Evolutionary conservation across 1,140 invertebrate genomes (phyloP).

Genomic region (Drosophila mojavensis): DNA sequence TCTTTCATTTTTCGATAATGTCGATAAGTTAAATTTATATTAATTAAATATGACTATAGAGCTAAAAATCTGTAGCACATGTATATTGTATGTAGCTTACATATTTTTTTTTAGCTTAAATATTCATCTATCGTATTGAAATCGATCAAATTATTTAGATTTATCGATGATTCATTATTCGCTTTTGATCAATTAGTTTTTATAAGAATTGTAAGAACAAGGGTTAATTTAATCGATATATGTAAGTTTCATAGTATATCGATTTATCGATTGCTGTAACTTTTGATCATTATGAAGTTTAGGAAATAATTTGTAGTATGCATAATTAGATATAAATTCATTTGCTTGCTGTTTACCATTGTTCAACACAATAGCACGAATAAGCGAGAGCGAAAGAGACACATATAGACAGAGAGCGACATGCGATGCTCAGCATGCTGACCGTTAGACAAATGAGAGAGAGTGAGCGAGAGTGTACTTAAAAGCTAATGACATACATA

Average conservation of each 20-base stretch:
- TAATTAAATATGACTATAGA: no score
- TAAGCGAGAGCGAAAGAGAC: no score
- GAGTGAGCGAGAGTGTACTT: slow-evolving; percentile 13
- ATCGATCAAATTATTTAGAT: not conserved
- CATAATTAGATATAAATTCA: not conserved
- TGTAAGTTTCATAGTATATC: not conserved
- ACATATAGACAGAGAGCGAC: slow-evolving; percentile 16
- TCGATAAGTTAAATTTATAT: not conserved
- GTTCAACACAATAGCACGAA: not conserved
- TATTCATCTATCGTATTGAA: no score
- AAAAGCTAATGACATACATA: slow-evolving; percentile 39
- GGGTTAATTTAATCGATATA: no score
- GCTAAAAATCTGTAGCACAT: no score
- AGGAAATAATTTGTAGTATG: no score
- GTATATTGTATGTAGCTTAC: no score
- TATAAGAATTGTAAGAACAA: no score
- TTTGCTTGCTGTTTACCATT: slow-evolving; percentile 23
- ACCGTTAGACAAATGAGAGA: slow-evolving; percentile 3
- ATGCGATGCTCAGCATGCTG: slow-evolving; percentile 33
- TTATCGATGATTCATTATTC: no score
- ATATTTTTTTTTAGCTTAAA: no score
- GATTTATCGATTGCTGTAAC: not conserved
- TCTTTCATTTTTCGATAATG: not conserved
- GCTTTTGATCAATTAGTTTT: no score
- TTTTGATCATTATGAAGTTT: no score